Evolutionary conservation across 1,140 invertebrate genomes (phyloP).

Genomic region (Apis mellifera): Amel_HAv3.1 CM009941.2:14103001-14103500

Average conservation of each 20-base stretch:
- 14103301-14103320: too few species aligned
- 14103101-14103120: conserved; percentile 22
- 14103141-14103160: conserved; percentile 36
- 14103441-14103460: too few species aligned
- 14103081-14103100: neutral
- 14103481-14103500: neutral
- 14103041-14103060: too few species aligned
- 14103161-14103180: conserved; percentile 53
- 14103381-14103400: neutral
- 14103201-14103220: conserved; percentile 57
- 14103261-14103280: neutral
- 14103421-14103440: too few species aligned
- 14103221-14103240: conserved; percentile 69
- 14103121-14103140: neutral
- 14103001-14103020: neutral
- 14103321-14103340: too few species aligned
- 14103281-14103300: too few species aligned
- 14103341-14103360: too few species aligned
- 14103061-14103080: neutral
- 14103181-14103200: conserved; percentile 46
- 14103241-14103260: conserved; percentile 19
- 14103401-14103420: too few species aligned
- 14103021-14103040: too few species aligned
- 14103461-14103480: too few species aligned
- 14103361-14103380: too few species aligned